Evolutionary conservation across 2,113 vertebrate genomes (phyloP).

Genomic region (Willisornis vidua): DNA sequence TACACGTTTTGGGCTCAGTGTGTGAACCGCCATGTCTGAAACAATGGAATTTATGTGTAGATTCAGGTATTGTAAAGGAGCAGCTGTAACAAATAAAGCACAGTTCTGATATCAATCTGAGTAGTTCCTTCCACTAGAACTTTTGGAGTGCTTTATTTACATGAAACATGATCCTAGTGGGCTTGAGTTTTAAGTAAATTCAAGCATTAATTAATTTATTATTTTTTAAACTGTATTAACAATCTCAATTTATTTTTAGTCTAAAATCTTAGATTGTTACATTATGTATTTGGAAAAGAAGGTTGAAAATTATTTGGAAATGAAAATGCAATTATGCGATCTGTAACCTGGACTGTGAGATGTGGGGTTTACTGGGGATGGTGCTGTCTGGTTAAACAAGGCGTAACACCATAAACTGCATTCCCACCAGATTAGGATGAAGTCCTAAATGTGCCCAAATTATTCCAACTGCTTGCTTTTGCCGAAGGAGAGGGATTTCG

Average conservation of each 20-base stretch:
- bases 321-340: background rate
- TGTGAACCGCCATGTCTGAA: background rate
- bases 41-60: background rate
- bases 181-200: background rate
- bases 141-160: background rate
- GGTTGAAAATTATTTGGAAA: background rate
- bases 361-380: background rate
- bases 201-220: background rate
- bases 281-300: background rate
- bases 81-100: conserved; percentile 38
- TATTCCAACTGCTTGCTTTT: background rate
- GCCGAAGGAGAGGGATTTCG: background rate
- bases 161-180: background rate
- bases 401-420: background rate
- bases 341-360: background rate
- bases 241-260: background rate
- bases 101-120: background rate
- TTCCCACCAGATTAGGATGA: background rate
- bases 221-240: background rate
- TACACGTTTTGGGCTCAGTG: background rate
- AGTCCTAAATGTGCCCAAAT: rapidly evolving
- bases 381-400: background rate
- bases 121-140: background rate
- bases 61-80: background rate
- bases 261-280: background rate